Percentiles rank a stretch among this genome's conserved stretches.
These are phyloP conservation scores for Cyclina sinensis DNA, from an alignment of 1,140 invertebrate genomes.

Conservation along the genomic window DNA sequence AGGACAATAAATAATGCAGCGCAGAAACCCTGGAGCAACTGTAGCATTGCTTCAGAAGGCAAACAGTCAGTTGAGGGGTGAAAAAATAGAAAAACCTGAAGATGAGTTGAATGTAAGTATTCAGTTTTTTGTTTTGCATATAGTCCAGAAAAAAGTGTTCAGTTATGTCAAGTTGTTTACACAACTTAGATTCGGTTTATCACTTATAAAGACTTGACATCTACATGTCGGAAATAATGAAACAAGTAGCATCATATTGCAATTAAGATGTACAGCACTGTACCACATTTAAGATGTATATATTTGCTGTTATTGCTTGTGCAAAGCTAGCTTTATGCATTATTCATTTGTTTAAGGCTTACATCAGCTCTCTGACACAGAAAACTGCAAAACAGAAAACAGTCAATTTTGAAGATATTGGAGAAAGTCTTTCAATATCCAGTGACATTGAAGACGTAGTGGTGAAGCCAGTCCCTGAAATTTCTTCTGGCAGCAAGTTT, in stretches of 20 bases:
- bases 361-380: slow-evolving; percentile 77
- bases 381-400: slow-evolving; percentile 73
- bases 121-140: too few relatives aligned
- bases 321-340: too few relatives aligned
- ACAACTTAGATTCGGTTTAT: too few relatives aligned
- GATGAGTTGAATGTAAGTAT: slow-evolving; percentile 63
- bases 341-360: slow-evolving; percentile 69
- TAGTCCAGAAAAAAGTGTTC: too few relatives aligned
- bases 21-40: slow-evolving; percentile 57
- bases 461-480: slow-evolving; percentile 35
- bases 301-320: too few relatives aligned
- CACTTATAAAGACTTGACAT: too few relatives aligned
- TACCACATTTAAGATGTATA: too few relatives aligned
- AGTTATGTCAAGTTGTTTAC: too few relatives aligned
- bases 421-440: slow-evolving; percentile 77
- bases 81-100: slow-evolving; percentile 63
- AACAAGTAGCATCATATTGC: too few relatives aligned
- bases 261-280: too few relatives aligned
- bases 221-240: too few relatives aligned
- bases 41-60: slow-evolving; percentile 60
- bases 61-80: slow-evolving; percentile 60
- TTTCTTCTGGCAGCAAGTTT: slow-evolving; percentile 72
- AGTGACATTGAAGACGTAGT: slow-evolving; percentile 71
- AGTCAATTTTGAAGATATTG: slow-evolving; percentile 78
- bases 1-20: slow-evolving; percentile 16